These are phyloP conservation scores for Otis tarda DNA, from an alignment of 2,113 vertebrate genomes.

Conservation along the genomic window DNA sequence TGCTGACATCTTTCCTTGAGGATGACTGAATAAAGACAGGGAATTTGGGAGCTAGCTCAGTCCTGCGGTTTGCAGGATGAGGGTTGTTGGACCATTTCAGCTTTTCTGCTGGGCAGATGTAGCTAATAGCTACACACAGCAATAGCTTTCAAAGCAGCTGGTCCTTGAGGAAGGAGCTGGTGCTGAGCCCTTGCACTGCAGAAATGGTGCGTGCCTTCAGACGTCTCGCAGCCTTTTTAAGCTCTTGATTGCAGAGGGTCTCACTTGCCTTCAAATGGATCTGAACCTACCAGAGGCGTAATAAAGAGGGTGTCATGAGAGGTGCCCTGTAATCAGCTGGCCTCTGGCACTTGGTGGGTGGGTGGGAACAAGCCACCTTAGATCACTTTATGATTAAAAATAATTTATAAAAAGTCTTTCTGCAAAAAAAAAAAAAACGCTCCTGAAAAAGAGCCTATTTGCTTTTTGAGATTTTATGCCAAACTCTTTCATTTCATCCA, in stretches of 20 bases:
- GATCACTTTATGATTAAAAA: not conserved
- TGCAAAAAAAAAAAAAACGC: not conserved
- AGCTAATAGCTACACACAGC: not conserved
- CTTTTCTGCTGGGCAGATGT: not conserved
- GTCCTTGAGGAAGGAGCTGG: not conserved
- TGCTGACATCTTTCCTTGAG: not conserved
- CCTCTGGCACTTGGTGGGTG: not conserved
- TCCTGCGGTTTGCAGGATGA: not conserved
- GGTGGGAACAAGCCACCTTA: not conserved
- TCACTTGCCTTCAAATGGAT: not conserved
- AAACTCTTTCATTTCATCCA: conserved; percentile 45
- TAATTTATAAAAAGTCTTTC: not conserved
- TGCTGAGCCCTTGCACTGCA: not conserved
- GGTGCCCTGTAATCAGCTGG: not conserved
- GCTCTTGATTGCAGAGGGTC: not conserved
- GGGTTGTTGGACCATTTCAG: not conserved
- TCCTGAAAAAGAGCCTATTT: conserved; percentile 47
- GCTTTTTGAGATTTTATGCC: conserved; percentile 24
- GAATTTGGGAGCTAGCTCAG: not conserved
- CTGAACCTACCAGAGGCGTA: not conserved
- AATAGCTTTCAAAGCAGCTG: not conserved
- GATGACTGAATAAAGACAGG: not conserved
- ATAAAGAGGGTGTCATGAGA: not conserved
- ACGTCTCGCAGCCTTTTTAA: not conserved
- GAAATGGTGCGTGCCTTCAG: not conserved